Conservation (phyloP, 2,888 invertebrate species). For the Neoitamus cyanurus region DNA sequence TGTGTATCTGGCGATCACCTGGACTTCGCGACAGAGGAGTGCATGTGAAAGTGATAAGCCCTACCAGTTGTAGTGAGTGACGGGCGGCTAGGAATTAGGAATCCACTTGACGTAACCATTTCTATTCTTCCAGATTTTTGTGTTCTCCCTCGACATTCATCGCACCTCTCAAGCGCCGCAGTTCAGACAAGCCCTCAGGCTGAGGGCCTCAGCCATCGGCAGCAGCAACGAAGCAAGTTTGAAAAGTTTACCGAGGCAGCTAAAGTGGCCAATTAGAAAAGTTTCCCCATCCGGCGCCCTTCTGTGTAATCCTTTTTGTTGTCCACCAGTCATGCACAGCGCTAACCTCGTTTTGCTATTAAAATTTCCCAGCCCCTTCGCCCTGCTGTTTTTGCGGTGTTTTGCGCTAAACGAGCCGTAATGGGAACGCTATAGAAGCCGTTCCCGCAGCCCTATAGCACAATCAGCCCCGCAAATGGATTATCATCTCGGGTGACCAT, state of each 20-base stretch:
- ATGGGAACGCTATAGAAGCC: background rate
- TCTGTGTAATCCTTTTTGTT: background rate
- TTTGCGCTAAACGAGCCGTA: background rate
- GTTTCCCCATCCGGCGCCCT: slow-evolving; percentile 53
- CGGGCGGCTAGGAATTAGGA: too few species aligned
- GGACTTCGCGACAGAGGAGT: slow-evolving; percentile 58
- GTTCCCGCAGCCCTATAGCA: background rate
- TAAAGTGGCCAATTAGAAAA: slow-evolving; percentile 59
- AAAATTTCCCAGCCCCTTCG: background rate
- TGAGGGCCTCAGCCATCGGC: too few species aligned
- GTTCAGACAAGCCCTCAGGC: background rate
- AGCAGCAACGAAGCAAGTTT: background rate
- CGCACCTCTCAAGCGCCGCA: background rate
- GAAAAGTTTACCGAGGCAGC: slow-evolving; percentile 53
- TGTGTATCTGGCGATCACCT: slow-evolving; percentile 63
- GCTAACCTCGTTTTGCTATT: background rate
- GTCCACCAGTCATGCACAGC: slow-evolving; percentile 3
- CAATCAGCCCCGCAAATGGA: background rate
- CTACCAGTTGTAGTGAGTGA: background rate
- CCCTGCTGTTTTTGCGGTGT: background rate
- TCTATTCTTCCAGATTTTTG: background rate
- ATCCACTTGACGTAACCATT: background rate
- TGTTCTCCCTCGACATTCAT: background rate
- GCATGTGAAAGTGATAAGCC: slow-evolving; percentile 53
- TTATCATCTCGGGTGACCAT: background rate